A percentile compares a stretch with the other conserved stretches of the same genome.
Conservation (phyloP, 2,113 vertebrate genomes). For the Chlorodrepanis virens region DNA sequence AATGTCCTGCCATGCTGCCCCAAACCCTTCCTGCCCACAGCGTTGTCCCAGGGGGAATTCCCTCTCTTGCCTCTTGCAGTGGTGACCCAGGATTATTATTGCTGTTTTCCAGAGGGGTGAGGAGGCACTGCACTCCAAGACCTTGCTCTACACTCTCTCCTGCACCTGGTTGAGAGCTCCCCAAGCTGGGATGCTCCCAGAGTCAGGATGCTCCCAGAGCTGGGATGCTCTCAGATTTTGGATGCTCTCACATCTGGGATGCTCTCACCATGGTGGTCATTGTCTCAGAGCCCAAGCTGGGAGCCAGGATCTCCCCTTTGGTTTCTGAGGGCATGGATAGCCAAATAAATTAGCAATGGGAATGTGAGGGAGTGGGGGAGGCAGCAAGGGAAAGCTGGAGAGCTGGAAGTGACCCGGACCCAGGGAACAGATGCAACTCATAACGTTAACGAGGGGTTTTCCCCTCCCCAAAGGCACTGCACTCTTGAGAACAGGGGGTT, state of each 20-base stretch:
- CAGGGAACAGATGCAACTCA: slow-evolving; percentile 54
- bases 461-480: slow-evolving; percentile 18
- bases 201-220: background rate
- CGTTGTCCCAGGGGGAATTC: background rate
- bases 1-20: background rate
- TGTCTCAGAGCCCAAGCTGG: background rate
- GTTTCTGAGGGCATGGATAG: background rate
- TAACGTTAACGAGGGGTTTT: background rate
- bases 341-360: slow-evolving; percentile 35
- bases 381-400: background rate
- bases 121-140: accelerated
- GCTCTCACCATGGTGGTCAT: background rate
- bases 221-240: background rate
- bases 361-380: background rate
- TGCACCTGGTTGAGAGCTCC: background rate
- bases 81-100: background rate
- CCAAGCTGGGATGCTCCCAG: background rate
- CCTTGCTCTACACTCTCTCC: background rate
- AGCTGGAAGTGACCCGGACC: slow-evolving; percentile 17
- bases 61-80: background rate
- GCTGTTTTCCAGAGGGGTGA: background rate
- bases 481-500: background rate
- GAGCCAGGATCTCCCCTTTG: background rate
- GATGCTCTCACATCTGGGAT: background rate
- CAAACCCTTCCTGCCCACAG: background rate